These are phyloP conservation scores for Rhamphomyia laevipes DNA, from an alignment of 2,888 invertebrate genomes.

Conservation along the genomic window DNA sequence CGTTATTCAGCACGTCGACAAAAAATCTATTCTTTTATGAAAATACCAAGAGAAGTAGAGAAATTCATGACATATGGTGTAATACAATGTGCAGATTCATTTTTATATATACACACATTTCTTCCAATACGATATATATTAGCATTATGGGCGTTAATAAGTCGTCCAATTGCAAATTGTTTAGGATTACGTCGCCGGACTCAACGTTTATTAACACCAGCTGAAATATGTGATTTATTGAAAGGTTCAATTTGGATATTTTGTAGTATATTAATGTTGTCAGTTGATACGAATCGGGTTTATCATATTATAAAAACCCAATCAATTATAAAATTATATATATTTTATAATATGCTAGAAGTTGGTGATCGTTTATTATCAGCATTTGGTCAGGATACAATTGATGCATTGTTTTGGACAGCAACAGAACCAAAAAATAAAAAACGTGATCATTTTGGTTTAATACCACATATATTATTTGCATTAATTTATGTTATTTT, in stretches of 20 bases:
- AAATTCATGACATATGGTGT: slow-evolving; percentile 90
- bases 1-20: slow-evolving; percentile 87
- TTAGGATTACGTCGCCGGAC: slow-evolving; percentile 48
- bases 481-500: slow-evolving; percentile 85
- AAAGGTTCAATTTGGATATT: slow-evolving; percentile 81
- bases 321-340: slow-evolving; percentile 97
- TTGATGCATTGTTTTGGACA: slow-evolving; percentile 97
- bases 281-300: slow-evolving; percentile 94
- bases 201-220: slow-evolving; percentile 61
- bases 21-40: slow-evolving; percentile 93
- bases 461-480: slow-evolving; percentile 81
- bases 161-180: slow-evolving; percentile 59
- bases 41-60: slow-evolving; percentile 84
- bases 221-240: slow-evolving; percentile 91
- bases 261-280: slow-evolving; percentile 69
- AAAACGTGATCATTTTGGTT: slow-evolving; percentile 71
- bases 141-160: slow-evolving; percentile 70
- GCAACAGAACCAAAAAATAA: slow-evolving; percentile 87
- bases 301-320: slow-evolving; percentile 96
- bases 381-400: slow-evolving; percentile 94
- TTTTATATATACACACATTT: slow-evolving; percentile 95
- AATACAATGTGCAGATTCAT: slow-evolving; percentile 93
- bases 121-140: slow-evolving; percentile 84
- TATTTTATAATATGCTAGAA: slow-evolving; percentile 99
- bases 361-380: slow-evolving; percentile 93